Evolutionary conservation across 2,797 vertebrate species (phyloP).

Genomic region (Myotis findleyi): DNA sequence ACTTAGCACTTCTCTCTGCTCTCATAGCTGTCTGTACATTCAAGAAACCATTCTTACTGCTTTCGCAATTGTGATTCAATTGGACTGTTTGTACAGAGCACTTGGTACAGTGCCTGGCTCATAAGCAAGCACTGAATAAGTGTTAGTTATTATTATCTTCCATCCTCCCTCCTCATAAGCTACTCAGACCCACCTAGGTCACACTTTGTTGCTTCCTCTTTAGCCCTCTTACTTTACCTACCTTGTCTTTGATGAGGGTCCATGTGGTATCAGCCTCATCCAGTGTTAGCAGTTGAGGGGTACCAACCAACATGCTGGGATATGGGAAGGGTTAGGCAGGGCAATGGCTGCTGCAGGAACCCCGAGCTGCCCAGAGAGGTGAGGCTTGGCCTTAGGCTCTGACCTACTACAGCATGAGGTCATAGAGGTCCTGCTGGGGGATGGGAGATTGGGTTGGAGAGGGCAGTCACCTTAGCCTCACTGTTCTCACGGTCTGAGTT

Average conservation of each 20-base stretch:
- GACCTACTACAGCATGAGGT: constrained; percentile 85
- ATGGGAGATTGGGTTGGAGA: constrained; percentile 26
- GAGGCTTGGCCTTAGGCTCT: constrained; percentile 76
- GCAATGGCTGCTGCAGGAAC: constrained; percentile 82
- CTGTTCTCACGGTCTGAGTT: background rate
- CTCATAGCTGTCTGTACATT: background rate
- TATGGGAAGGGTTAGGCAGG: constrained; percentile 43
- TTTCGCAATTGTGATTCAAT: background rate
- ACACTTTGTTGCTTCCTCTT: constrained; percentile 7
- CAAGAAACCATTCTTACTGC: background rate
- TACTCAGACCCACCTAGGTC: background rate
- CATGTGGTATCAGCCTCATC: constrained; percentile 83
- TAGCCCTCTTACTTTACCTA: constrained; percentile 12
- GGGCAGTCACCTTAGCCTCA: constrained; percentile 8
- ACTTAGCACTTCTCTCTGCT: background rate
- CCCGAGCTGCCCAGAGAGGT: constrained; percentile 68
- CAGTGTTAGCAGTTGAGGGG: constrained; percentile 69
- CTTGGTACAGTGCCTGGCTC: background rate
- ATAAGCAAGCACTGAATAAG: background rate
- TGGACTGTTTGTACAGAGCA: background rate
- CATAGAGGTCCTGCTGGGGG: constrained; percentile 74
- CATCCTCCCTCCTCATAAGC: background rate
- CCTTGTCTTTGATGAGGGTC: constrained; percentile 85
- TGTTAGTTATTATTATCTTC: constrained; percentile 9
- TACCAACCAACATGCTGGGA: constrained; percentile 74